A percentile compares a stretch with the other conserved stretches of the same genome.
Conservation (phyloP, 2,888 invertebrate genomes). For the Scelioninae gen. 2 region DNA sequence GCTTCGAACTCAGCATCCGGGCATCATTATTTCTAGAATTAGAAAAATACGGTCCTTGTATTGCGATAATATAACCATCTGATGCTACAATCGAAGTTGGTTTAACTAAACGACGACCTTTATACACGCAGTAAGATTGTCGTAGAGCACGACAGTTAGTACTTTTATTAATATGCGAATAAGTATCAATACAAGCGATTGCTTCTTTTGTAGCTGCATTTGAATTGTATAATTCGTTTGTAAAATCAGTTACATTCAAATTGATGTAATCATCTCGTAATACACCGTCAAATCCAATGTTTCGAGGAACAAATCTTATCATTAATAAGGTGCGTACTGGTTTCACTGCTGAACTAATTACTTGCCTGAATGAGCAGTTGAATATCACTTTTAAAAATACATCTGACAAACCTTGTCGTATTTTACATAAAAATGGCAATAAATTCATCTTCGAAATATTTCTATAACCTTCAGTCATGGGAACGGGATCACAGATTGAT, state of each 20-base stretch:
- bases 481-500: too few species aligned
- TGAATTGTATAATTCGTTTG: conserved; percentile 27
- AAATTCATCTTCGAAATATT: too few species aligned
- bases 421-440: conserved; percentile 43
- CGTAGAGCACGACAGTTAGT: conserved; percentile 14
- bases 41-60: conserved; percentile 32
- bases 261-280: conserved; percentile 18
- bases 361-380: conserved; percentile 27
- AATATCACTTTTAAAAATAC: conserved; percentile 33
- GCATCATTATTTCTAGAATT: conserved; percentile 46
- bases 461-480: too few species aligned
- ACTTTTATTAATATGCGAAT: conserved; percentile 16
- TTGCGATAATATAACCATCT: conserved; percentile 28
- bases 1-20: conserved; percentile 26
- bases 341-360: conserved; percentile 9
- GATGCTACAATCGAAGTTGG: conserved; percentile 20
- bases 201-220: too few species aligned
- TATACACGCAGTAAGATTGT: conserved; percentile 14
- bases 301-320: conserved; percentile 27
- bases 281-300: conserved; percentile 22
- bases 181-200: conserved; percentile 25
- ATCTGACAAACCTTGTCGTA: conserved; percentile 36
- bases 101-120: conserved; percentile 20
- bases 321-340: conserved; percentile 5
- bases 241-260: conserved; percentile 32